These are phyloP conservation scores for Petrocephalus zakoni DNA, from an alignment of 2,113 vertebrate genomes.

Conservation along the genomic window DNA sequence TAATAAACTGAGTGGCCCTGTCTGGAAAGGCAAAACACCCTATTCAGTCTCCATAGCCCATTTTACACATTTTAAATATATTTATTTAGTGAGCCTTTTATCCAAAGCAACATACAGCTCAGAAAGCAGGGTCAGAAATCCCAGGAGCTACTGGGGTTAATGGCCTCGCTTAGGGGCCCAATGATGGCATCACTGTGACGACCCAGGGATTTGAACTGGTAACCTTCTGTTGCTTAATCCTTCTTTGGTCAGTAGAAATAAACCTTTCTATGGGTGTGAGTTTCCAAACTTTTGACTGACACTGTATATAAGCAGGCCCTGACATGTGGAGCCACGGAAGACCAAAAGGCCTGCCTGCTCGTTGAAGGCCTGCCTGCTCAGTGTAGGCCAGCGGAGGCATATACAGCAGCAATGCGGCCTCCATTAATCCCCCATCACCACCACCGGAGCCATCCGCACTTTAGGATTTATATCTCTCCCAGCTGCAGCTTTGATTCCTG, in stretches of 20 bases:
- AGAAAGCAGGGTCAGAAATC: not conserved
- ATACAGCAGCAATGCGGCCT: not conserved
- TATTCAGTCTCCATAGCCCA: not conserved
- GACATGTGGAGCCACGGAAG: not conserved
- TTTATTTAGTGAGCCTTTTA: not conserved
- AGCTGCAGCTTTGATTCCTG: constrained; percentile 3
- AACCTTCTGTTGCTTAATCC: not conserved
- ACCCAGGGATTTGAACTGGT: not conserved
- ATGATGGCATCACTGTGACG: not conserved
- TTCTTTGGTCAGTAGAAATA: not conserved
- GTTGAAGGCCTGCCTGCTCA: not conserved
- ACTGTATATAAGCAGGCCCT: not conserved
- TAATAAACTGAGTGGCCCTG: not conserved
- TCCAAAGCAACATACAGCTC: not conserved
- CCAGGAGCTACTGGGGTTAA: not conserved
- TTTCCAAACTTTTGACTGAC: not conserved
- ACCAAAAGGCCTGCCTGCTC: not conserved
- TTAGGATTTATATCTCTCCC: not conserved
- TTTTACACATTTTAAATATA: not conserved
- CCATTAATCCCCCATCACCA: constrained; percentile 11
- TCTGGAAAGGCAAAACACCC: not conserved
- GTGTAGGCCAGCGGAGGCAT: not conserved
- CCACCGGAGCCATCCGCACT: not conserved
- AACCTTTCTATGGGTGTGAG: not conserved
- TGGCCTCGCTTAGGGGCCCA: not conserved